Evolutionary conservation across 1,140 invertebrate genomes (phyloP), one percentile per base, ranked within the genome.

Genomic region (Venturia canescens): DNA sequence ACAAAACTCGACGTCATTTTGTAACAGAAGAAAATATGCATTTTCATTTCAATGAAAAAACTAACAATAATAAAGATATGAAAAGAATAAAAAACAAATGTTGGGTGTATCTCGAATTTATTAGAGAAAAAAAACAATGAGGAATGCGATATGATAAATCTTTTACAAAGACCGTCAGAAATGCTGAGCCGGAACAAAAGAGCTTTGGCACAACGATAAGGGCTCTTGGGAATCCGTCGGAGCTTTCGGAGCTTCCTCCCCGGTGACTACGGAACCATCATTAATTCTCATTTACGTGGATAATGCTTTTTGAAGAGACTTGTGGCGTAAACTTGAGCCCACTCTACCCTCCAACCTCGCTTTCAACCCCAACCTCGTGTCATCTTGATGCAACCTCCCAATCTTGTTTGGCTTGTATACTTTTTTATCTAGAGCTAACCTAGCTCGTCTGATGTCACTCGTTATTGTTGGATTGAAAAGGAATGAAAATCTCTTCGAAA

Each of bases 221-320:
- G 72, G 48, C 57, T 66, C 75, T 26, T 60, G 75, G 75, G 75
- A 77, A 5, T 74, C 48, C 60, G 23, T 34, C 11, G 31, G 31
- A 77, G 75, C 60, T 66, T 66, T 60, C 60, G 60, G 60, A 38
- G 75, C 75, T 77, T 77, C 75, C 75, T 44, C 60, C 60, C 63
- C 34, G 72, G 53, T 18, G 26, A 27, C 48, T 63, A 63, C 72
- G 50, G 53, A 77, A 67, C 80, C 71, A 38, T 80, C 80, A 80
- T 80, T 80, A 80, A 76, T 80, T 80, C 44, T 77, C 72, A 80
- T 80, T 80, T 70, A 57, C 80, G 23, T 60, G 80, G 72, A 80
- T 72, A 80, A 60, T 80, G 72, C 80, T 76, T 53, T 23, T 60
- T 31, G 63, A 69, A 80, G 71, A 76, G 75, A 44, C 57, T 77